Conservation (phyloP, 2,797 vertebrate genomes). For the Acridotheres tristis region DNA sequence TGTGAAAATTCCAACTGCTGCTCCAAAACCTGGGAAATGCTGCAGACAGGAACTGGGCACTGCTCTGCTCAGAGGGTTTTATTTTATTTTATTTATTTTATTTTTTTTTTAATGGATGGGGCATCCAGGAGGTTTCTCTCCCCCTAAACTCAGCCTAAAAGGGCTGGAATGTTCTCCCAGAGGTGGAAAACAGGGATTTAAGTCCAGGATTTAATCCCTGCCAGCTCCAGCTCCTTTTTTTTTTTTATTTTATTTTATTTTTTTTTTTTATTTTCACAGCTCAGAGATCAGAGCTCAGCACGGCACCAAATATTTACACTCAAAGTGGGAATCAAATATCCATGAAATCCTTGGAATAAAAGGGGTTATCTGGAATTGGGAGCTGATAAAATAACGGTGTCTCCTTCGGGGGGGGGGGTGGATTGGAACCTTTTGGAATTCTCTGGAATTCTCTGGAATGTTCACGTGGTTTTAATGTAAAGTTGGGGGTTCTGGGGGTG, state of each 20-base stretch:
- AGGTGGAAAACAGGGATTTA: background rate
- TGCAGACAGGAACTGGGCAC: accelerated
- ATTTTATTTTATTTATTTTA: no score
- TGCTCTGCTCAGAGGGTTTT: background rate
- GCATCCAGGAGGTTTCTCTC: background rate
- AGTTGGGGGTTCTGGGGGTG: background rate
- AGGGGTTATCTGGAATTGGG: background rate
- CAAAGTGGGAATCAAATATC: background rate
- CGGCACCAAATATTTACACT: constrained; percentile 50
- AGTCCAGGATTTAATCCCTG: accelerated
- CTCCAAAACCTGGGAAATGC: background rate
- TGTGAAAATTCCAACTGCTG: background rate
- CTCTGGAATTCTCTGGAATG: background rate
- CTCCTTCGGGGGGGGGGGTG: background rate
- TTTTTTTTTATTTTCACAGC: background rate
- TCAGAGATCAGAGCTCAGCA: background rate
- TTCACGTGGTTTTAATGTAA: accelerated
- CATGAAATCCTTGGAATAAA: background rate
- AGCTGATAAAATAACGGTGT: background rate
- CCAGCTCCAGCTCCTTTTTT: background rate
- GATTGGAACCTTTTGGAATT: background rate
- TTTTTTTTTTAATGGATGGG: no score
- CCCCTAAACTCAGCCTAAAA: background rate
- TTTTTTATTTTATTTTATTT: no score
- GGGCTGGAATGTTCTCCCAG: accelerated